A percentile compares a stretch with the other conserved stretches of the same genome.
Evolutionary conservation across 2,888 invertebrate genomes (phyloP).

Genomic region (Drosophila pegasa): DNA sequence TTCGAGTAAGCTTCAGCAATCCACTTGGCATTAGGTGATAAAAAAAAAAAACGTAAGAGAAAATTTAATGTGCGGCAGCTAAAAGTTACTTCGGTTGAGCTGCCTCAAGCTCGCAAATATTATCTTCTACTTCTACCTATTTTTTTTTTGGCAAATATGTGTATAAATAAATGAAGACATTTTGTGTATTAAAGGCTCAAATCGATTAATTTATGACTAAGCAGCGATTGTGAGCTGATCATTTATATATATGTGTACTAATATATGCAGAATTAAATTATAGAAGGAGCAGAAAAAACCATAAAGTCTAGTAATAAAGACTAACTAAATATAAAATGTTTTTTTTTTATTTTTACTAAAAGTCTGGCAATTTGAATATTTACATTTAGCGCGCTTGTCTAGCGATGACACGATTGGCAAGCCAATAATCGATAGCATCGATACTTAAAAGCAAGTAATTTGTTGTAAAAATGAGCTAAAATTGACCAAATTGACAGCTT

Average conservation of each 20-base stretch:
- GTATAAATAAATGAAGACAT: constrained; percentile 14
- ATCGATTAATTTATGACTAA: background rate
- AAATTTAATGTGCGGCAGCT: constrained; percentile 31
- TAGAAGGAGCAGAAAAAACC: background rate
- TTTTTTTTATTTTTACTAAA: background rate
- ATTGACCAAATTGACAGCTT: background rate
- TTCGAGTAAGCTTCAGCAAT: constrained; percentile 9
- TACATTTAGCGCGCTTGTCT: background rate
- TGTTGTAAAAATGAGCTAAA: background rate
- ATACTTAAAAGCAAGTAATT: background rate
- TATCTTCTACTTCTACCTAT: background rate
- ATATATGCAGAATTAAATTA: background rate
- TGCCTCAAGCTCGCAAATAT: constrained; percentile 24
- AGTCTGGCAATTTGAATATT: background rate
- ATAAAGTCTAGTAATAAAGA: background rate
- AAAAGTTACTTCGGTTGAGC: constrained; percentile 28
- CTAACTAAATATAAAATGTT: background rate
- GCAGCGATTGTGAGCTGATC: background rate
- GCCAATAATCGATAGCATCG: background rate
- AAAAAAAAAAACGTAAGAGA: constrained; percentile 4
- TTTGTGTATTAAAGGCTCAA: constrained; percentile 14
- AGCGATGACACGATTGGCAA: background rate
- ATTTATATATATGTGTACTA: background rate
- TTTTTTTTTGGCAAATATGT: constrained; percentile 9
- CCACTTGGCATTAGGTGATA: background rate